phyloP scores from a whole-genome alignment of 2,113 vertebrate species.

The Antennarius striatus region DNA sequence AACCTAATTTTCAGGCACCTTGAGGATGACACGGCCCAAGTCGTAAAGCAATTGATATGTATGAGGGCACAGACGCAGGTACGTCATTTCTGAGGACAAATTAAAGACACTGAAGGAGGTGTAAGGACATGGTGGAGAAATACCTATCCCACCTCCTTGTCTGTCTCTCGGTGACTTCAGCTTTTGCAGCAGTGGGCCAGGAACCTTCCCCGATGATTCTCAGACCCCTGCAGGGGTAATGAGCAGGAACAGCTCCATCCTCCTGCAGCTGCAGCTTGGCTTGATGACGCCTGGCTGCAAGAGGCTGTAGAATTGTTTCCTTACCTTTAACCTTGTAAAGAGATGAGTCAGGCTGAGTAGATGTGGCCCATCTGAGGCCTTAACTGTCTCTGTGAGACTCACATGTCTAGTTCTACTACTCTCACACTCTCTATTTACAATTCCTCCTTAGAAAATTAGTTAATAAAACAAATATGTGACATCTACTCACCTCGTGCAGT shows the following conservation, averaged over 20 bases:
- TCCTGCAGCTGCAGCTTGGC: conserved; percentile 45
- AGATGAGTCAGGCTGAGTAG: conserved; percentile 52
- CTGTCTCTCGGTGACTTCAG: conserved; percentile 51
- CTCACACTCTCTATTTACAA: conserved; percentile 38
- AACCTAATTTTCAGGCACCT: conserved; percentile 76
- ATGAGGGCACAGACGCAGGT: conserved; percentile 66
- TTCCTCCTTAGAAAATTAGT: conserved; percentile 38
- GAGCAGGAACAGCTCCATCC: conserved; percentile 59
- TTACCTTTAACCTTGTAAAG: conserved; percentile 56
- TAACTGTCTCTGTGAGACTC: conserved; percentile 9
- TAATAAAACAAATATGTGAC: conserved; percentile 40
- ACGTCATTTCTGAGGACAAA: conserved; percentile 67
- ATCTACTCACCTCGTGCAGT: conserved; percentile 4
- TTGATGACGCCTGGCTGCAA: conserved; percentile 26
- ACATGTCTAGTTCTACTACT: neutral
- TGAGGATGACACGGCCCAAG: conserved; percentile 68
- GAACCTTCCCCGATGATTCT: conserved; percentile 45
- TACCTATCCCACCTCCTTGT: conserved; percentile 31
- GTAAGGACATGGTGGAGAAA: conserved; percentile 47
- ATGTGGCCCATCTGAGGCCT: conserved; percentile 43
- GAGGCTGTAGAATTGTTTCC: conserved; percentile 49
- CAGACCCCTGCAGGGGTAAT: conserved; percentile 56
- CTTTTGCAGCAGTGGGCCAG: conserved; percentile 33
- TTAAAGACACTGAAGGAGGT: conserved; percentile 54
- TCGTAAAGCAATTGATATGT: conserved; percentile 75